Evolutionary conservation across 2,797 vertebrate species (phyloP).

Genomic region (Myotis pilosus): DNA sequence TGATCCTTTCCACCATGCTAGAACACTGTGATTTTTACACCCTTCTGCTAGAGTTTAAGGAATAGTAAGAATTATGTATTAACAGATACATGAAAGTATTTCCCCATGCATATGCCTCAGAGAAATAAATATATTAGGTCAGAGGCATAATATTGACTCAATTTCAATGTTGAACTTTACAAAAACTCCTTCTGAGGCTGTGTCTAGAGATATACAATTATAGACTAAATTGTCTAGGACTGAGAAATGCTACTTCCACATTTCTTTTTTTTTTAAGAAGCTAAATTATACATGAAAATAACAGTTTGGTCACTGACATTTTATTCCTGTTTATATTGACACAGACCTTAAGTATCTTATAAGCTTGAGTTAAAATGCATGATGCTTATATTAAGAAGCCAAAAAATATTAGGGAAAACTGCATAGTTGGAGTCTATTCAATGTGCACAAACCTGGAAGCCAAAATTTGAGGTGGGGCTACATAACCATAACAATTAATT

Average conservation of each 20-base stretch:
- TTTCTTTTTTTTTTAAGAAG: neutral
- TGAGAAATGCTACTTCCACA: neutral
- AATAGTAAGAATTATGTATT: conserved; percentile 6
- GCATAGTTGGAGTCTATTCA: neutral
- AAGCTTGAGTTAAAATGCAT: conserved; percentile 34
- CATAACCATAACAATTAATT: neutral
- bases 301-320: conserved; percentile 3
- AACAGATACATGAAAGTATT: conserved; percentile 11
- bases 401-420: neutral
- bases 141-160: neutral
- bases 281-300: neutral
- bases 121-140: neutral
- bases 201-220: neutral
- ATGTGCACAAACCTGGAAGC: neutral
- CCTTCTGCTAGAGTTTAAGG: neutral
- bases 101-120: neutral
- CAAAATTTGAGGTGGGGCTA: neutral
- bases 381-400: neutral
- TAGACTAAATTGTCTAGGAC: neutral
- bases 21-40: neutral
- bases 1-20: neutral
- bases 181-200: neutral
- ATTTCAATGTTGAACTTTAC: conserved; percentile 37
- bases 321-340: neutral
- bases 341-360: conserved; percentile 13